Conservation (phyloP, 2,797 vertebrate genomes). For the Manis crassicaudata region DNA sequence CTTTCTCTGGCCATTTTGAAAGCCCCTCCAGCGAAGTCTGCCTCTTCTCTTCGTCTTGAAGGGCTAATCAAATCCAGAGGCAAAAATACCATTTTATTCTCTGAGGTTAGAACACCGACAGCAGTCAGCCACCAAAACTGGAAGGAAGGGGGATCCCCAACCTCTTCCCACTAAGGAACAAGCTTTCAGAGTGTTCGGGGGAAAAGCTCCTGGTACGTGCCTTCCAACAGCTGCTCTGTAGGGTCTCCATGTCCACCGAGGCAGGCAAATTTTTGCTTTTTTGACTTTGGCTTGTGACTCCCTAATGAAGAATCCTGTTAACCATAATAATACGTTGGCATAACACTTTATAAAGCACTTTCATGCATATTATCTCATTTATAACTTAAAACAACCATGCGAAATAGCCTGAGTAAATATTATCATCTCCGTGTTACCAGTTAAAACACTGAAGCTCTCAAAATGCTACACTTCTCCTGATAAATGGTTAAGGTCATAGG, state of each 20-base stretch:
- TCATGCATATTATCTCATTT: background rate
- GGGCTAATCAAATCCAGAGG: conserved; percentile 5
- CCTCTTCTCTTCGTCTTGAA: conserved; percentile 41
- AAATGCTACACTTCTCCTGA: background rate
- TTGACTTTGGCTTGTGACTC: background rate
- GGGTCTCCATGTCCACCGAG: background rate
- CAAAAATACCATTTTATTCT: conserved; percentile 18
- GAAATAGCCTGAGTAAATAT: background rate
- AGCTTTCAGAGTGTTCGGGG: background rate
- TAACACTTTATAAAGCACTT: background rate
- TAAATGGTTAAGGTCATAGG: background rate
- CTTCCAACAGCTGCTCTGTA: background rate
- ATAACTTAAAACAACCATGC: background rate
- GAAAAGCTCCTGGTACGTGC: background rate
- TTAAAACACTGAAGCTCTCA: background rate
- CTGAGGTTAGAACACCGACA: background rate
- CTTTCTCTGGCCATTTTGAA: conserved; percentile 33
- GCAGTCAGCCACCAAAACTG: background rate
- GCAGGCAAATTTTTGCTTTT: background rate
- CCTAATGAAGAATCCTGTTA: background rate
- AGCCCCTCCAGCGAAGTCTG: background rate
- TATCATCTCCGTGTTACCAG: background rate
- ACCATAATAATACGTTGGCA: background rate
- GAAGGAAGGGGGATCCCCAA: background rate
- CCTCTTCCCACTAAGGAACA: background rate